A percentile compares a stretch with the other conserved stretches of the same genome.
phyloP scores from a whole-genome alignment of 2,113 vertebrate genomes.

The Helogale parvula region DNA sequence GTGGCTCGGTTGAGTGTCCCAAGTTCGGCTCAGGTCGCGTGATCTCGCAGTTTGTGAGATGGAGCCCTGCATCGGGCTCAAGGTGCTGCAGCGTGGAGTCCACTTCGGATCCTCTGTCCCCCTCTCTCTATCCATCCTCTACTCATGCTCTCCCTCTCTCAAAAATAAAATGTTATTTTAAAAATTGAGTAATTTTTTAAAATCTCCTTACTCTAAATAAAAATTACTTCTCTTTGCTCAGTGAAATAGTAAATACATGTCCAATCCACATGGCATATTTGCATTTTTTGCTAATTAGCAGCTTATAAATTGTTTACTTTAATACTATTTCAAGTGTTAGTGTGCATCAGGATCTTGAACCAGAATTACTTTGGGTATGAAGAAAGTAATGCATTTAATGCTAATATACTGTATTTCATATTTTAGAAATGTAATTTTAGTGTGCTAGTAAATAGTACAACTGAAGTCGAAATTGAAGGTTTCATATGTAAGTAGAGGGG shows the following conservation, averaged over 20 bases:
- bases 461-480: slow-evolving; percentile 39
- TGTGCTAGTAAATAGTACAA: slow-evolving; percentile 34
- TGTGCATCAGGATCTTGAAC: slow-evolving; percentile 5
- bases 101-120: too few relatives aligned
- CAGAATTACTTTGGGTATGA: slow-evolving; percentile 3
- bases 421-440: slow-evolving; percentile 59
- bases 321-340: neutral
- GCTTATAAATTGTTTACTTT: neutral
- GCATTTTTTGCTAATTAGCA: slow-evolving; percentile 18
- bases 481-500: slow-evolving; percentile 46
- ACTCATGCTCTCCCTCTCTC: too few relatives aligned
- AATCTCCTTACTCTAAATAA: neutral
- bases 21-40: too few relatives aligned
- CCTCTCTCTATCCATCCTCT: too few relatives aligned
- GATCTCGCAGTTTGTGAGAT: too few relatives aligned
- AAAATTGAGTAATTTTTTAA: neutral
- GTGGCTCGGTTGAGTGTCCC: too few relatives aligned
- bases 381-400: slow-evolving; percentile 47
- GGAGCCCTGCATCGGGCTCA: too few relatives aligned
- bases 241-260: neutral
- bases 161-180: too few relatives aligned
- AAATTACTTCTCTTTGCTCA: neutral
- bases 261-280: neutral
- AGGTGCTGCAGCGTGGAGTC: too few relatives aligned
- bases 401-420: slow-evolving; percentile 48